phyloP scores from a whole-genome alignment of 2,888 invertebrate species.

The Odontomyia ornata region DNA sequence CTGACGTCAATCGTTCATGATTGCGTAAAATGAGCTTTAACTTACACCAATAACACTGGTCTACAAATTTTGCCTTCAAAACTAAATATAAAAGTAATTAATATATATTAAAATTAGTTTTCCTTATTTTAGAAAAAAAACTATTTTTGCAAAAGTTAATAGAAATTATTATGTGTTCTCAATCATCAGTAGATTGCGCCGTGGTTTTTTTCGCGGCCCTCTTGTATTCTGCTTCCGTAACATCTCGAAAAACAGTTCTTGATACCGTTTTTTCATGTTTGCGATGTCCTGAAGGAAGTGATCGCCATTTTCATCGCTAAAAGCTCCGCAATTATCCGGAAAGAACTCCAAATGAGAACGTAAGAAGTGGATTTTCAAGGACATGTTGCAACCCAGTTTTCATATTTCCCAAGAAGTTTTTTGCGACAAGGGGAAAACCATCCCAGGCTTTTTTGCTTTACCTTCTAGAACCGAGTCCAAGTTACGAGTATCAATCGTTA shows the following conservation, averaged over 20 bases:
- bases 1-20: no score
- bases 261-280: conserved; percentile 57
- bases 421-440: background rate
- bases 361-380: background rate
- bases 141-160: background rate
- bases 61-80: background rate
- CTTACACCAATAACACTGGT: background rate
- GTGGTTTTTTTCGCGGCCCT: background rate
- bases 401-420: background rate
- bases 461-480: background rate
- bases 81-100: background rate
- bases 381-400: background rate
- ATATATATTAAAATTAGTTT: background rate
- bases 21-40: no score
- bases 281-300: conserved; percentile 59
- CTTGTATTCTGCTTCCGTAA: conserved; percentile 16
- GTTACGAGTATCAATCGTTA: background rate
- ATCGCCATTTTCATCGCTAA: conserved; percentile 52
- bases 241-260: conserved; percentile 50
- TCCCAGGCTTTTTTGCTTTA: background rate
- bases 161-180: no score
- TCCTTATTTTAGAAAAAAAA: background rate
- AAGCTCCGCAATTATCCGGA: background rate
- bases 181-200: background rate
- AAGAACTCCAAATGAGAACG: conserved; percentile 1